Base-by-base conservation (phyloP, 2,113 vertebrate species). In the Gallinago media region DNA sequence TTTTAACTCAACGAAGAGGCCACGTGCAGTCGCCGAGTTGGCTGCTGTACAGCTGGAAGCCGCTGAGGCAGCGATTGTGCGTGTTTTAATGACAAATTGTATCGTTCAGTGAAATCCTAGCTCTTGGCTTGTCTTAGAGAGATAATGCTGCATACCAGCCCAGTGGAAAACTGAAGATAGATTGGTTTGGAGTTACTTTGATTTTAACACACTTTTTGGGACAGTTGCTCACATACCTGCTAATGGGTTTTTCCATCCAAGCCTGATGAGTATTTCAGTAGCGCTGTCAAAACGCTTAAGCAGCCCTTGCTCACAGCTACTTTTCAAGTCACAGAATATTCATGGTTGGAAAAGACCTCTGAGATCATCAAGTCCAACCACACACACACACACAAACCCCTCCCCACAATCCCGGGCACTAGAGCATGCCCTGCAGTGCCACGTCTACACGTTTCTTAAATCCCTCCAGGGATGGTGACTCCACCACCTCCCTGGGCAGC, bases 241-340 rank as follows among this genome's bases (percentile, higher is more conserved):
- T 94, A 42, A 72, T 92, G 58, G 0, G 9, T 88, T 88, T 93
- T 97, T 96, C 95, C 95, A 74, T 67, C 38, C 16, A 19, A 56
- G 59, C 27, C 68, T 96, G 80, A 96, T 95, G 94, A 96, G 47
- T 94, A 84, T 95, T 97, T 91, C 96, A 96, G 91, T 82, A 42
- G 61, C 47, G 80, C 94, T 95, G 93, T 96, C 80, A 65, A 84
- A 97, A 89, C 14, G 9, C 56, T 97, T 96, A 91, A 81, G 44
- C 61, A 61, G 36, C 36, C 36, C 29, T 49, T 76, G 79, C 81
- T 87, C 68, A 38, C 42, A 91, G 76, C 63, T 82, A 89, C 46
- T 47, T 47, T 47, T 10, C 46, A 47, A 47, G 21, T 47, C 46
- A 47, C 20, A 22, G 46, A 6, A 47, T 21, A 10, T 47, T 47